These are phyloP conservation scores for Thripadectes ignobilis DNA, from an alignment of 2,797 vertebrate species.

Conservation along the genomic window DNA sequence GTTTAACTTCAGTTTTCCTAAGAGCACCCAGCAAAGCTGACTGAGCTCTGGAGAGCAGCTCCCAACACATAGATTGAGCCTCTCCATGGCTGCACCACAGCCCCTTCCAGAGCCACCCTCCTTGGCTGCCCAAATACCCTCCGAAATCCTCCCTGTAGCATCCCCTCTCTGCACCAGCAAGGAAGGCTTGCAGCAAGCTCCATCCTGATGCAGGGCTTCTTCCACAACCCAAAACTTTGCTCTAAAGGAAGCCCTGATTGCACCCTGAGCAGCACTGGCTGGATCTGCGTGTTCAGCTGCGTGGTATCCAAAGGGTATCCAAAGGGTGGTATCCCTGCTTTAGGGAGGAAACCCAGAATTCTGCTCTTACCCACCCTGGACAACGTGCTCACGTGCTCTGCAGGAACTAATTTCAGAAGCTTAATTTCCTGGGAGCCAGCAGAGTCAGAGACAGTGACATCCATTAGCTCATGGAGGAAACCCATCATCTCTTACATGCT, in stretches of 20 bases:
- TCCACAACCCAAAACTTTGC: background rate
- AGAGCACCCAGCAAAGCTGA: background rate
- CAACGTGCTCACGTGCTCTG: accelerated
- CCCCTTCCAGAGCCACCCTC: background rate
- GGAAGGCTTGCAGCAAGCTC: background rate
- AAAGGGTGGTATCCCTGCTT: background rate
- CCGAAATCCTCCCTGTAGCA: accelerated
- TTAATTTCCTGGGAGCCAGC: background rate
- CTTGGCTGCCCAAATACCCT: background rate
- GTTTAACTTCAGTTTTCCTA: background rate
- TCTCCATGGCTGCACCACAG: accelerated
- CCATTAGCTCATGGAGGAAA: background rate
- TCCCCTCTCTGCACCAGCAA: background rate
- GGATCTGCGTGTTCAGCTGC: accelerated
- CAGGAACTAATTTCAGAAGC: background rate
- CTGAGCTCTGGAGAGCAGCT: background rate
- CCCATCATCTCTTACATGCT: background rate
- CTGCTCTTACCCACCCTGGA: background rate
- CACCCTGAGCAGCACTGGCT: background rate
- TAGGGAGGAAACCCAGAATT: background rate
- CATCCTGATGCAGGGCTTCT: background rate
- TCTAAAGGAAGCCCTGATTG: background rate
- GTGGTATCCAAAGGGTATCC: background rate
- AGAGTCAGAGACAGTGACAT: background rate
- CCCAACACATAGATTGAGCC: background rate